Conservation (phyloP, 1,140 invertebrate species). For the Notospermus geniculatus region DNA sequence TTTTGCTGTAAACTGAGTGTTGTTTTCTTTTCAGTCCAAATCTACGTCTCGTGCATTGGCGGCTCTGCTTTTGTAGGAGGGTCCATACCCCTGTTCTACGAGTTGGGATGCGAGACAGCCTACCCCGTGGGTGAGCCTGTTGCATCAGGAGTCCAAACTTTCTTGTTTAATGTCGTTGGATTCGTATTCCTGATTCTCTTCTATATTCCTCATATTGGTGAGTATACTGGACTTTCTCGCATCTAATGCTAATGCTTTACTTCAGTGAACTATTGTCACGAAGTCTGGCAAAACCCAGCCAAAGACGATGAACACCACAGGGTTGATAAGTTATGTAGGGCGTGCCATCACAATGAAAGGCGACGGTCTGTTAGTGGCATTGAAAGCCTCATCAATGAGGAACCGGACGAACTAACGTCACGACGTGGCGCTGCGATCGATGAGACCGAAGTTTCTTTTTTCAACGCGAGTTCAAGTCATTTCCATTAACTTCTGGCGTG, state of each 20-base stretch:
- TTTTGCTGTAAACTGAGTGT: too few species aligned
- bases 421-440: too few species aligned
- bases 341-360: too few species aligned
- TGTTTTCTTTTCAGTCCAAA: slow-evolving; percentile 26
- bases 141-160: slow-evolving; percentile 57
- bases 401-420: too few species aligned
- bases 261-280: background rate
- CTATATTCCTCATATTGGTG: slow-evolving; percentile 49
- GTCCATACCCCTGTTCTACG: slow-evolving; percentile 57
- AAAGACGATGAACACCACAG: background rate
- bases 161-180: slow-evolving; percentile 54
- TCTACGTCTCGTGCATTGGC: slow-evolving; percentile 34
- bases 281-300: background rate
- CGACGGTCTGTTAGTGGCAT: background rate
- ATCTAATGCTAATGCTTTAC: background rate
- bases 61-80: slow-evolving; percentile 56
- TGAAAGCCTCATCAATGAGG: background rate
- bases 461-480: too few species aligned
- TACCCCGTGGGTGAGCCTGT: slow-evolving; percentile 60
- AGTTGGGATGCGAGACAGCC: slow-evolving; percentile 58
- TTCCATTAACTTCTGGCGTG: too few species aligned
- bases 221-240: background rate
- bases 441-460: too few species aligned
- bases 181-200: slow-evolving; percentile 54
- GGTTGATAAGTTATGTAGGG: too few species aligned